Base-by-base conservation (phyloP, 92 coral and sea anemone species). In the Ricordea florida region DNA sequence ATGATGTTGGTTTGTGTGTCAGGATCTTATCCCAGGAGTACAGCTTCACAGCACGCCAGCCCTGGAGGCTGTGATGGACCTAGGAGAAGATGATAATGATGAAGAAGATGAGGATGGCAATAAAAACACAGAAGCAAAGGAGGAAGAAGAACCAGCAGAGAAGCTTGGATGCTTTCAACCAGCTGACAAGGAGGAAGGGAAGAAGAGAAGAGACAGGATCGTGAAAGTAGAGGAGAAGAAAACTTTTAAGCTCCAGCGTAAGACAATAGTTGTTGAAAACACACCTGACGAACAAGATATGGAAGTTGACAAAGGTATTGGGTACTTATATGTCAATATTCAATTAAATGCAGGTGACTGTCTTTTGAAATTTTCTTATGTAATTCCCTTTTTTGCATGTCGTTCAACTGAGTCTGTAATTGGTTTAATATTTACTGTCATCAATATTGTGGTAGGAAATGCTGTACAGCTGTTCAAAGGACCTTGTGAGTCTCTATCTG, bases 21-120 rank as follows among this genome's bases (percentile, higher is more conserved):
- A 94, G 98, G 97, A 86, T 29, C 72, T 94, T 9, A 94, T 94
- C 45, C 98, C 98, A 28, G 98, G 89, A 38, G 98, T 94, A 2
- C 98, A 94, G 72, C 90, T 94, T 9, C 97, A 90, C 42, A 58
- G 90, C 16, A 94, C 98, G 0, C 94, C 97, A 22, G 98, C 98
- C 0, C 69, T 94, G 66, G 98, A 94, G 40, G 98, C 98, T 13
- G 87, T 94, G 59, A 94, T 94, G 98, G 97, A 91, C 47, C 74
- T 94, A 32, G 97, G 93, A n/a, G 88, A 87, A 10, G 98, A 94
- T 41, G 97, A 92, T 21, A 84, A 84, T 18, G 98, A 88, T 34
- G 97, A 87, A 44, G 93, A 87, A 18, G 88, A 67, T 31, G 71
- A 56, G 10, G 91, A 88, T n/a, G n/a, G n/a, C n/a, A n/a, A n/a